Percentiles rank a stretch among this genome's conserved stretches.
These are phyloP conservation scores for Schizopygopsis malacanthus DNA, from an alignment of 2,797 vertebrate species.

Conservation along the genomic window DNA sequence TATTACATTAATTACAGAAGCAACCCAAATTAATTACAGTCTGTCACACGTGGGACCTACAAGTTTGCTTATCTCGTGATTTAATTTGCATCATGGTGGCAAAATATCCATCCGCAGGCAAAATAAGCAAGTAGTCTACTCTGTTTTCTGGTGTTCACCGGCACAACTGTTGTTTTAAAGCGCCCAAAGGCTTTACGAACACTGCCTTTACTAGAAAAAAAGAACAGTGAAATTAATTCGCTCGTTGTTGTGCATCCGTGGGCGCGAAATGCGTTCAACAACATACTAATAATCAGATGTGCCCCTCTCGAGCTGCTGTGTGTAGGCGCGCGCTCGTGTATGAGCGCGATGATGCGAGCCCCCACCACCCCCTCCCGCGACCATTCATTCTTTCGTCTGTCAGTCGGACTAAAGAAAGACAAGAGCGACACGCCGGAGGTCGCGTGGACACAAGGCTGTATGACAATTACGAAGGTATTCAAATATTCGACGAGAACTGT, in stretches of 20 bases:
- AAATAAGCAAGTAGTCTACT: neutral
- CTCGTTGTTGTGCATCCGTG: neutral
- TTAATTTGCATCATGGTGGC: neutral
- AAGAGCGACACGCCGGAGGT: constrained; percentile 61
- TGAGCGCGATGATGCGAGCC: constrained; percentile 62
- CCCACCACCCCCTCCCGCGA: constrained; percentile 64
- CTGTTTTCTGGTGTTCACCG: neutral
- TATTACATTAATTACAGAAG: neutral
- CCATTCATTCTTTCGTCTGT: constrained; percentile 72
- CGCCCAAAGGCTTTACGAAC: neutral
- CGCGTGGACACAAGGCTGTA: constrained; percentile 70
- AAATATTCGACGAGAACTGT: constrained; percentile 9
- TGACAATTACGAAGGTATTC: constrained; percentile 59
- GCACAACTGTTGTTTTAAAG: neutral
- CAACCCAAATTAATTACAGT: neutral
- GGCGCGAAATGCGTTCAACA: constrained; percentile 26
- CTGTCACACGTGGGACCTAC: neutral
- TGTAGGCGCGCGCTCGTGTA: constrained; percentile 40
- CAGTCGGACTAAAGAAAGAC: constrained; percentile 65
- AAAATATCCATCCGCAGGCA: neutral
- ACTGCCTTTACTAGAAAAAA: neutral
- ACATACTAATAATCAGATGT: constrained; percentile 10
- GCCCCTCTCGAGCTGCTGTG: constrained; percentile 12
- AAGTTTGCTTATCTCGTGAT: neutral
- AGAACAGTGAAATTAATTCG: neutral